Evolutionary conservation across 1,140 invertebrate genomes (phyloP), one percentile per base, ranked within the genome.

Genomic region (Wasmannia auropunctata): DNA sequence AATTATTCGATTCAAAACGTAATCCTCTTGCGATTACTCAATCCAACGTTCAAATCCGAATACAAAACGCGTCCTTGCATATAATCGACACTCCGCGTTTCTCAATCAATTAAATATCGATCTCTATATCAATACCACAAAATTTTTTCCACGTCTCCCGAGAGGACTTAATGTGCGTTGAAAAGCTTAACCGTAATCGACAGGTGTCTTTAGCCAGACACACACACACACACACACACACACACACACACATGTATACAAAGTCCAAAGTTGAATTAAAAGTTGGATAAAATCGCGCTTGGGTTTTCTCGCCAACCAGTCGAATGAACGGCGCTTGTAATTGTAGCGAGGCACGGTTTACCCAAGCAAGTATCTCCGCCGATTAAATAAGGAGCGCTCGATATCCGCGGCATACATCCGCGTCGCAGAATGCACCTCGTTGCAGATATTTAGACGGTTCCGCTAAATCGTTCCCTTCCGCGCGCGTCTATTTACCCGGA

Each of bases 371-470:
- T 83, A 83, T 83, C 79, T 74, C 79, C 8, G 34, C 49, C 79
- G 79, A 83, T 83, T 83, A 83, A 83, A 83, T 83, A 83, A 83
- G 79, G 28, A 58, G 16, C 79, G 79, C 51, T 83, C 79, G 79
- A 83, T 83, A 83, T 83, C n/a, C 79, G 67, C 67, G 79, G 67
- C 51, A 74, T 74, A 83, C 67, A 60, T 46, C 51, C 67, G 79
- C 51, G 25, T 28, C n/a, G n/a, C 28, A 74, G 79, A 74, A 83
- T 83, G 67, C 79, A 83, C 65, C 79, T 83, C 79, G 79, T 83
- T 83, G 79, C 79, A 83, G 79, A 83, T 83, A 83, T 83, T 83
- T 83, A 74, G 79, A 83, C 67, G 69, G 79, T 40, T 72, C 19
- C 67, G 79, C 54, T 83, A 83, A 83, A 83, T 83, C 79, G 79